A percentile compares a stretch with the other conserved stretches of the same genome.
These are phyloP conservation scores for Brenthis hecate DNA, from an alignment of 2,888 invertebrate species.

Conservation along the genomic window DNA sequence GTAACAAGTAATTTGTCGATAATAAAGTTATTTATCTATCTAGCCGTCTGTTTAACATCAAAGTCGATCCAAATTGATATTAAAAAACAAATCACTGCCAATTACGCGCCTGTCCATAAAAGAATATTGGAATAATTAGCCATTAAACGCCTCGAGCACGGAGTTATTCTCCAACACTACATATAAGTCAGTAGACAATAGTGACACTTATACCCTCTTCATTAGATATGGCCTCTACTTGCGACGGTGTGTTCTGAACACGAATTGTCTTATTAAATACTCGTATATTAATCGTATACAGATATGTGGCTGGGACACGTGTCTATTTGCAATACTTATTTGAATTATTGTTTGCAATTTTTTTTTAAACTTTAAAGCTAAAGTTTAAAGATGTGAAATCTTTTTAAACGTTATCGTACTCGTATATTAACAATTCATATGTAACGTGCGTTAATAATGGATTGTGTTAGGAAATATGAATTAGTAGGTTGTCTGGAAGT, in stretches of 20 bases:
- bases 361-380: neutral
- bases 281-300: conserved; percentile 23
- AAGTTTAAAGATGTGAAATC: neutral
- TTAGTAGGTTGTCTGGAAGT: too few relatives aligned
- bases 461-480: too few relatives aligned
- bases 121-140: conserved; percentile 60
- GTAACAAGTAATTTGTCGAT: too few relatives aligned
- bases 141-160: conserved; percentile 64
- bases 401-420: too few relatives aligned
- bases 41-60: conserved; percentile 31
- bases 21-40: neutral
- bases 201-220: conserved; percentile 53
- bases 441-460: too few relatives aligned
- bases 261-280: conserved; percentile 70
- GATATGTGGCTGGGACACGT: conserved; percentile 18
- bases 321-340: conserved; percentile 11
- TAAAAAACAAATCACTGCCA: conserved; percentile 57
- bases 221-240: conserved; percentile 71
- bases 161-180: conserved; percentile 57
- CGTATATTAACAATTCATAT: too few relatives aligned
- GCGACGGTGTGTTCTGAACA: conserved; percentile 60
- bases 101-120: conserved; percentile 47
- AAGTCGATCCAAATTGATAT: conserved; percentile 46
- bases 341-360: neutral
- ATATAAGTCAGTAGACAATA: conserved; percentile 58